Base-by-base conservation (phyloP, 2,797 vertebrate species). In the Psittacula echo region DNA sequence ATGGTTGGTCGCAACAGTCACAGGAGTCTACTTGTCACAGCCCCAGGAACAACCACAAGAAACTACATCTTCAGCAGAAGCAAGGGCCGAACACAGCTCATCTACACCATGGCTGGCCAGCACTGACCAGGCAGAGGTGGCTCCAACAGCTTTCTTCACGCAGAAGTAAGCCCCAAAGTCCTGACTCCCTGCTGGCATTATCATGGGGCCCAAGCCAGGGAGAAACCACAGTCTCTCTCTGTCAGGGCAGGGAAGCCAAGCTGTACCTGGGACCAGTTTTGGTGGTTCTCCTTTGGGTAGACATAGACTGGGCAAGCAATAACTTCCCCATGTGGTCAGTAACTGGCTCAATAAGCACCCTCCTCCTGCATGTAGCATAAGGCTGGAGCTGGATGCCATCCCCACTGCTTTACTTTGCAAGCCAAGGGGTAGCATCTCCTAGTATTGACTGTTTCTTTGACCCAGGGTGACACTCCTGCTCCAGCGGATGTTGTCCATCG, bases 401-500 rank as follows among this genome's bases (percentile, higher is more conserved):
- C n/a, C 54, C 67, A 39, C 23, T 16, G 67, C 48, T 87, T 89
- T 72, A 34, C 48, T 50, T 47, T 32, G 60, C 37, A 82, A 53
- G 32, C 44, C 2, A 1, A 71, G 41, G 19, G 7, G 54, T 53
- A 20, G 17, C 1, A 11, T 73, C 3, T 67, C 17, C 27, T 50
- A 2, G 13, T 18, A 7, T 21, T 93, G 54, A 77, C 77, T 73
- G 14, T 92, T 30, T 85, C 88, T 94, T 93, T 86, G 71, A 29
- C 80, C 60, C 93, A 98, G 98, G 97, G 97, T 98, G 16, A 98
- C 98, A 79, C 98, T 98, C 29, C 97, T 98, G 91, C 98, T 99
- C 74, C 99, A 99, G 96, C 98, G 97, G 96, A 99, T 99, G 99
- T 93, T 99, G 92, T 98, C 98, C 89, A 96, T 99, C 12, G 98